These are phyloP conservation scores for Alauda arvensis DNA, from an alignment of 2,797 vertebrate genomes.

Conservation along the genomic window DNA sequence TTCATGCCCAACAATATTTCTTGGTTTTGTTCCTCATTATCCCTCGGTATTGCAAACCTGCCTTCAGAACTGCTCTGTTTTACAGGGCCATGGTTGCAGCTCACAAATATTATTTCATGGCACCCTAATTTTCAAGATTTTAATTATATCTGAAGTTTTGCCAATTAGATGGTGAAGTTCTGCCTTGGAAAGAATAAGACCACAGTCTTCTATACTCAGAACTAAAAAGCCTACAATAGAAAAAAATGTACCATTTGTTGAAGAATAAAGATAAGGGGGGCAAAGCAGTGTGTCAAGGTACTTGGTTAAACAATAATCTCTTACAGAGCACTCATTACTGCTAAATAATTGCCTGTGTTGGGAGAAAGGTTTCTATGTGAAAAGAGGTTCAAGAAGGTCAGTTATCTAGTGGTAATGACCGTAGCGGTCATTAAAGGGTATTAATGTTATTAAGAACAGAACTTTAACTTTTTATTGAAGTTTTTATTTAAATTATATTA, in stretches of 20 bases:
- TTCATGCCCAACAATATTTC: not conserved
- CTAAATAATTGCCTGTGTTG: slow-evolving; percentile 67
- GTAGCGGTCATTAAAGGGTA: slow-evolving; percentile 69
- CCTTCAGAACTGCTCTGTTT: not conserved
- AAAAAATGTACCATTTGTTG: slow-evolving; percentile 56
- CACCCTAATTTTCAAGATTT: slow-evolving; percentile 53
- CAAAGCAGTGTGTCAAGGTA: slow-evolving; percentile 55
- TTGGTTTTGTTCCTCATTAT: slow-evolving; percentile 14
- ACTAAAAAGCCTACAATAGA: slow-evolving; percentile 48
- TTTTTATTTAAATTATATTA: slow-evolving; percentile 78
- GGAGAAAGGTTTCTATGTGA: slow-evolving; percentile 61
- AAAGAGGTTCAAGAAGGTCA: slow-evolving; percentile 69
- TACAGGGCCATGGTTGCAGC: not conserved
- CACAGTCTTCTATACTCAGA: slow-evolving; percentile 34
- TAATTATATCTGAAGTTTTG: slow-evolving; percentile 54
- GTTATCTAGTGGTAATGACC: slow-evolving; percentile 71
- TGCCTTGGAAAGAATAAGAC: not conserved
- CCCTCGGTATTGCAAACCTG: not conserved
- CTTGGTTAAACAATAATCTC: slow-evolving; percentile 64
- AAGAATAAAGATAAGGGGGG: slow-evolving; percentile 42
- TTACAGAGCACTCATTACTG: slow-evolving; percentile 57
- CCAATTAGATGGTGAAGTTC: slow-evolving; percentile 38
- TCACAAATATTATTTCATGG: slow-evolving; percentile 24
- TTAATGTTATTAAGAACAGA: slow-evolving; percentile 73
- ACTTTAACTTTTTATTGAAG: slow-evolving; percentile 75